Evolutionary conservation across 1,140 invertebrate species (phyloP).

Genomic region (Scaptodrosophila lebanonensis): DNA sequence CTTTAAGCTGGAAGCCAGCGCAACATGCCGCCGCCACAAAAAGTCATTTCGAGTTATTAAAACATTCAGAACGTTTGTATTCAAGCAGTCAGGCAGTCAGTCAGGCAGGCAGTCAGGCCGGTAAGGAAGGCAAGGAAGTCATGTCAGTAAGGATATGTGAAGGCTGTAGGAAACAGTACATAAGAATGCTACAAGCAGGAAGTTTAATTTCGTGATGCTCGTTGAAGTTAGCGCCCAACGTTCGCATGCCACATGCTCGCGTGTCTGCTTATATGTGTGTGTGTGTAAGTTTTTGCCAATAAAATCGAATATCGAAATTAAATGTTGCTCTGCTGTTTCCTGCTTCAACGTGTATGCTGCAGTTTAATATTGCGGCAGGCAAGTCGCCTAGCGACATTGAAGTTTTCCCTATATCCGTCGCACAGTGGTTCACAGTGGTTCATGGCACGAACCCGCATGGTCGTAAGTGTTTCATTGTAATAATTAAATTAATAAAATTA

Average conservation of each 20-base stretch:
- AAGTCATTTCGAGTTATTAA: slow-evolving; percentile 76
- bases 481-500: too few species aligned
- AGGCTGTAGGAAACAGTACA: slow-evolving; percentile 60
- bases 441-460: too few species aligned
- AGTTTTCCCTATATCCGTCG: too few species aligned
- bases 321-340: slow-evolving; percentile 40
- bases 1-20: slow-evolving; percentile 17
- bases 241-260: too few species aligned
- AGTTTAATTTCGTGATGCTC: slow-evolving; percentile 65
- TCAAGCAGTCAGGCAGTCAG: slow-evolving; percentile 40
- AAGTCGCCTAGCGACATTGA: not conserved
- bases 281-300: slow-evolving; percentile 41
- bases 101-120: slow-evolving; percentile 3
- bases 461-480: too few species aligned
- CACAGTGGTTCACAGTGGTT: too few species aligned
- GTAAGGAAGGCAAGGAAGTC: slow-evolving; percentile 16
- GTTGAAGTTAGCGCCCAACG: slow-evolving; percentile 42
- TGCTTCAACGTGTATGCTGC: slow-evolving; percentile 3
- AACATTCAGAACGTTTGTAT: slow-evolving; percentile 74
- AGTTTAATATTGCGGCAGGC: slow-evolving; percentile 18
- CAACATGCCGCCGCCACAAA: slow-evolving; percentile 45
- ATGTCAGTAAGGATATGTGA: slow-evolving; percentile 61
- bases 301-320: slow-evolving; percentile 73
- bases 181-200: slow-evolving; percentile 60
- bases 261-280: slow-evolving; percentile 3